A percentile compares a stretch with the other conserved stretches of the same genome.
These are phyloP conservation scores for Phalera bucephala DNA, from an alignment of 2,888 invertebrate species.

Conservation along the genomic window DNA sequence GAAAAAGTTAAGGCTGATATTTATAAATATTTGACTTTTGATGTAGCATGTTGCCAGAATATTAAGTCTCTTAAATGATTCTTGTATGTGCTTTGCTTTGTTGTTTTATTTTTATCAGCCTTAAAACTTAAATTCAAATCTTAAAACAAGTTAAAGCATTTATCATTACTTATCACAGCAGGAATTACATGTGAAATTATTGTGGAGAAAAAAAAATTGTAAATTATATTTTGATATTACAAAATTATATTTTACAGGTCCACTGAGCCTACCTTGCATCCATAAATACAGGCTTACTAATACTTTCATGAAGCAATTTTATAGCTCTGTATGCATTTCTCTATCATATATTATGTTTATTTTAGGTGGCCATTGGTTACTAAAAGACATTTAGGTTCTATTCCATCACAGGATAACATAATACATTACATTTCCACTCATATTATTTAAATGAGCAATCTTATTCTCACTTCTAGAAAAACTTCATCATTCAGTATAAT, in stretches of 20 bases:
- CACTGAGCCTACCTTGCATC: slow-evolving; percentile 56
- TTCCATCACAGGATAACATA: background rate
- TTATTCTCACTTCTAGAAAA: background rate
- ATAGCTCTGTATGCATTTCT: slow-evolving; percentile 1
- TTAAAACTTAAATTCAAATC: slow-evolving; percentile 5
- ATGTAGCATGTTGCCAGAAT: background rate
- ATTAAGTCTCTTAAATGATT: background rate
- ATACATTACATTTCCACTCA: background rate
- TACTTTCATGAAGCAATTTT: slow-evolving; percentile 19
- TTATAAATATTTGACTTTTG: slow-evolving; percentile 11
- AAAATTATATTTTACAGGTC: slow-evolving; percentile 76
- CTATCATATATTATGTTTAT: background rate
- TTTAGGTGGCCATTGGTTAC: background rate
- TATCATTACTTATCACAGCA: too few relatives aligned
- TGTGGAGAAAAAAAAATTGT: slow-evolving; percentile 21
- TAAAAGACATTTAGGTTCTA: background rate
- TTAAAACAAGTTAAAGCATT: too few relatives aligned
- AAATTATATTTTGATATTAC: slow-evolving; percentile 52
- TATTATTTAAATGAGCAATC: background rate
- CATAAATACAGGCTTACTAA: slow-evolving; percentile 36
- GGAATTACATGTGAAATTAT: too few relatives aligned
- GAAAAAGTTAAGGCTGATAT: slow-evolving; percentile 19
- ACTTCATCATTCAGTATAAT: background rate
- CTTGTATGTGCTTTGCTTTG: slow-evolving; percentile 4
- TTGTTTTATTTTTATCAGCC: slow-evolving; percentile 22